Evolutionary conservation across 2,888 invertebrate species (phyloP).

Genomic region (Apotomis capreana): DNA sequence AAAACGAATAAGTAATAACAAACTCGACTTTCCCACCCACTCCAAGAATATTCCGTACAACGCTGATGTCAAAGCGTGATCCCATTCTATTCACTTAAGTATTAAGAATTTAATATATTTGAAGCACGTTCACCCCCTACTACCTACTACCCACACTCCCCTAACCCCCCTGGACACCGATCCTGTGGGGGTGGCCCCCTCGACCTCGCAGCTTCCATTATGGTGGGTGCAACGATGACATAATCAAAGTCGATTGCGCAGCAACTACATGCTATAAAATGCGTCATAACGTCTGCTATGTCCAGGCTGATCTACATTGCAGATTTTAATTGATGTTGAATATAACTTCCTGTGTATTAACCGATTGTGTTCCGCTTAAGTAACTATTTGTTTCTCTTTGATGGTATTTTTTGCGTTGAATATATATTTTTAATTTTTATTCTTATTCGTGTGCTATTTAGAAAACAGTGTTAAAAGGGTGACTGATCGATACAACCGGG

Average conservation of each 20-base stretch:
- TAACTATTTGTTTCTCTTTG: no score
- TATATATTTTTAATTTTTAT: no score
- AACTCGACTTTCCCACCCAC: constrained; percentile 11
- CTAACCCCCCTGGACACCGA: constrained; percentile 4
- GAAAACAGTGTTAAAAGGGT: no score
- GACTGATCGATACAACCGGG: no score
- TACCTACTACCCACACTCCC: constrained; percentile 1
- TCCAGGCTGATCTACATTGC: background rate
- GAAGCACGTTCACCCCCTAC: constrained; percentile 22
- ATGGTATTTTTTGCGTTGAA: no score
- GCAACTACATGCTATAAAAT: background rate
- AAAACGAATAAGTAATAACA: constrained; percentile 4
- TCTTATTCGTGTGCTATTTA: no score
- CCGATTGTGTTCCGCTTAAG: no score
- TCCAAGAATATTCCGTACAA: background rate
- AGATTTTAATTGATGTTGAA: background rate
- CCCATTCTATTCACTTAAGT: constrained; percentile 11
- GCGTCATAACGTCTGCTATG: background rate
- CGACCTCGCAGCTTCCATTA: constrained; percentile 13
- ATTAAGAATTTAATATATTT: constrained; percentile 35
- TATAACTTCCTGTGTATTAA: background rate
- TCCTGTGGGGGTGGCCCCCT: constrained; percentile 2
- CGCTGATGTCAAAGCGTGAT: constrained; percentile 16
- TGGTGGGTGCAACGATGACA: constrained; percentile 13
- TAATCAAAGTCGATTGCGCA: constrained; percentile 1